Evolutionary conservation across 2,113 vertebrate genomes (phyloP), one percentile per base, ranked within the genome.

Genomic region (Scophthalmus maximus): DNA sequence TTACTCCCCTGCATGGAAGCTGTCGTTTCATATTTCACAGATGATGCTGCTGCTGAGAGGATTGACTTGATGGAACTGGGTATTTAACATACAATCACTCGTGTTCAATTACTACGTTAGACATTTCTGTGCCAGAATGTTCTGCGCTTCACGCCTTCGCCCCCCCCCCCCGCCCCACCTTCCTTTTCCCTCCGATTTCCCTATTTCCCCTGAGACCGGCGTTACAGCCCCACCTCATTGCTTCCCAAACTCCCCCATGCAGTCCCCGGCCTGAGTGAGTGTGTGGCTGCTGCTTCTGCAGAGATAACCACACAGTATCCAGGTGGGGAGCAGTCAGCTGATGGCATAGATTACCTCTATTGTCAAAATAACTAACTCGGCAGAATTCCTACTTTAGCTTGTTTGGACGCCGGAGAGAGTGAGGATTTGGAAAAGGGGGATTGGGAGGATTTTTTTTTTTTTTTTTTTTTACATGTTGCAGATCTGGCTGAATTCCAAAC

Each of bases 301-400:
- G 85, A 94, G 93, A 93, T 93, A 93, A 94, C 90, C 91, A 84
- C 79, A 75, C 74, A 78, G 85, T 85, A 85, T 79, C 86, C 86
- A 92, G 85, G 88, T 94, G 78, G 69, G 81, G 82, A 89, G 85
- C 82, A 90, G 79, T 84, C 81, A 76, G 88, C 90, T 91, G 93
- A 93, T 93, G 92, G 88, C 87, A 80, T 81, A 93, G 92, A 93
- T 94, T 93, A 92, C 85, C 76, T 90, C 90, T 76, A 91, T 94
- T 93, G 92, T 93, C 84, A 84, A 90, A 93, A 91, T 92, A 92
- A 91, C 93, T 88, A 87, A 83, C 89, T 94, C 91, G 7, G 90
- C 93, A 92, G 89, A 94, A 93, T 93, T 92, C 87, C 85, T 88
- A 91, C 92, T 94, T 92, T 92, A 91, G 87, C 78, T 77, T 83